Evolutionary conservation across 2,888 invertebrate species (phyloP).

Genomic region (Diplolepis rosae): DNA sequence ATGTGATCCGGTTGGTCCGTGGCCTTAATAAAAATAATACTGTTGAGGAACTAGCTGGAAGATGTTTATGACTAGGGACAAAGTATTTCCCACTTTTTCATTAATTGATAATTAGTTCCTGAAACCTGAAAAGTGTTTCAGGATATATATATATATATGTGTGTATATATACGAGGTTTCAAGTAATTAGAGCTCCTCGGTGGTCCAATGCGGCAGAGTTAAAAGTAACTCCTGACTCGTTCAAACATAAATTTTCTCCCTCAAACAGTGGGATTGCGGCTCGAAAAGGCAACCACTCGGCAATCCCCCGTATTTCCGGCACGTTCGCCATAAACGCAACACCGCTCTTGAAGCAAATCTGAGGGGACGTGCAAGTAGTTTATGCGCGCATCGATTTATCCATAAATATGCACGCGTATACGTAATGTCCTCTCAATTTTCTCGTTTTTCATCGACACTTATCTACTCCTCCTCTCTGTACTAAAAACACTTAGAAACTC

Average conservation of each 20-base stretch:
- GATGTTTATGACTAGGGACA: no score
- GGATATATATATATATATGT: neutral
- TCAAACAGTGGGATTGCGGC: slow-evolving; percentile 16
- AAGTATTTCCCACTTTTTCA: neutral
- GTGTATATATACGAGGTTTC: neutral
- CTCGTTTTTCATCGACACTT: slow-evolving; percentile 6
- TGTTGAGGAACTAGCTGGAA: no score
- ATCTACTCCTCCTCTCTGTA: neutral
- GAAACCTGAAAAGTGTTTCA: neutral
- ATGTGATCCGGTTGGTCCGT: no score
- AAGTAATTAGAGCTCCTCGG: slow-evolving; percentile 17
- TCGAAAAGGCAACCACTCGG: slow-evolving; percentile 20
- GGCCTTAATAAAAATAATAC: no score
- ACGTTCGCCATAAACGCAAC: slow-evolving; percentile 30
- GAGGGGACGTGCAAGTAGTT: slow-evolving; percentile 13
- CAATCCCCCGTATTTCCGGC: slow-evolving; percentile 21
- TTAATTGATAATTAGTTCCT: neutral
- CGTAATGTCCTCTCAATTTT: slow-evolving; percentile 32
- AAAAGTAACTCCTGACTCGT: slow-evolving; percentile 22
- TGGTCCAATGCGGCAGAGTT: slow-evolving; percentile 16
- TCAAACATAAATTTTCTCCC: slow-evolving; percentile 32
- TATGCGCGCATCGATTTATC: slow-evolving; percentile 21
- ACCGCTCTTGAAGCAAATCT: slow-evolving; percentile 15
- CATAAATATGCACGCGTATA: slow-evolving; percentile 21
- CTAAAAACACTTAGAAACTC: neutral